Percentiles rank a stretch among this genome's conserved stretches.
phyloP scores from a whole-genome alignment of 2,113 vertebrate genomes.

The Hippocampus guttulatus region DNA sequence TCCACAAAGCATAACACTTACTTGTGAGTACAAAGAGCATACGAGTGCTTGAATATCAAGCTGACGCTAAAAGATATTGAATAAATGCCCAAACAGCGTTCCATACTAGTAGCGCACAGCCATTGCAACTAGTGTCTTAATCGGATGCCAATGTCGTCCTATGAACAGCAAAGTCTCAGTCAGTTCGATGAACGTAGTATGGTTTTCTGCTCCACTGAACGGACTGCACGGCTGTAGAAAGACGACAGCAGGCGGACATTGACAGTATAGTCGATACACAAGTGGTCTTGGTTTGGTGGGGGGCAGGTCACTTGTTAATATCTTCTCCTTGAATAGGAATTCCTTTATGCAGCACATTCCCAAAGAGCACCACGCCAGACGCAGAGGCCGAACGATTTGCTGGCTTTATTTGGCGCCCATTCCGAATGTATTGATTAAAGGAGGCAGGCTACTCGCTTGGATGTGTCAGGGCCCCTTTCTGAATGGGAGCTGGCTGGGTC shows the following conservation, averaged over 20 bases:
- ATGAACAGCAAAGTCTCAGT: not conserved
- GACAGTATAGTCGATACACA: conserved; percentile 51
- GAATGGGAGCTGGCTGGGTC: conserved; percentile 46
- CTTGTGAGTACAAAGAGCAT: not conserved
- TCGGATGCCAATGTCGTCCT: not conserved
- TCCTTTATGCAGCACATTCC: conserved; percentile 42
- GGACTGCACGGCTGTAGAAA: conserved; percentile 32
- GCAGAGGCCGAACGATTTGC: conserved; percentile 42
- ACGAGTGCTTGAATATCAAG: not conserved
- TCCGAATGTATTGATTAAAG: conserved; percentile 56
- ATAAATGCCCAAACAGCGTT: no score
- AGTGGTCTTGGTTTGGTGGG: not conserved
- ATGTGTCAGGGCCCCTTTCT: conserved; percentile 32
- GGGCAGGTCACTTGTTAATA: conserved; percentile 38
- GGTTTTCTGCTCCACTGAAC: conserved; percentile 46
- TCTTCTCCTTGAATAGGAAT: conserved; percentile 48
- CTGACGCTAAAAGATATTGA: no score
- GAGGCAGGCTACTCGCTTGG: conserved; percentile 43
- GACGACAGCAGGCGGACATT: conserved; percentile 44
- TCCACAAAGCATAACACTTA: no score
- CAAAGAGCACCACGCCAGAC: conserved; percentile 23
- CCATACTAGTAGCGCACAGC: no score
- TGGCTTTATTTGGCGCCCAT: conserved; percentile 46
- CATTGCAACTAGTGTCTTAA: not conserved
- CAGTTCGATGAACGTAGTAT: conserved; percentile 15